A percentile compares a stretch with the other conserved stretches of the same genome.
Evolutionary conservation across 2,113 vertebrate species (phyloP).

Genomic region (Scatophagus argus): DNA sequence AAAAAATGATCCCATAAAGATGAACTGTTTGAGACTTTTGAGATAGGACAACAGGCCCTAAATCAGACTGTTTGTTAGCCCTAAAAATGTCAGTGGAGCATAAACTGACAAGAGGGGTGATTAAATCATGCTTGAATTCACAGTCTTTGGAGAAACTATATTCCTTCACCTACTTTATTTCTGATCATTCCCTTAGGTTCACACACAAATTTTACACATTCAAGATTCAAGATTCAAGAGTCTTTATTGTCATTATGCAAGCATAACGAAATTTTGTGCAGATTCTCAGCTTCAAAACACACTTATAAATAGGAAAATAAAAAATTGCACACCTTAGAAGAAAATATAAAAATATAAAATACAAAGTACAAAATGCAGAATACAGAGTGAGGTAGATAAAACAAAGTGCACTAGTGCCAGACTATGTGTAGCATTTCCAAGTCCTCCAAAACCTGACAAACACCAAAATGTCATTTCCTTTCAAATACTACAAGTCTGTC

Average conservation of each 20-base stretch:
- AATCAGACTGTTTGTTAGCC: slow-evolving; percentile 1
- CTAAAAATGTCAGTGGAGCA: slow-evolving; percentile 18
- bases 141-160: background rate
- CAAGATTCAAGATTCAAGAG: too few species aligned
- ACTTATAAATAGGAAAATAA: too few species aligned
- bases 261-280: too few species aligned
- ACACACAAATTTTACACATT: slow-evolving; percentile 2
- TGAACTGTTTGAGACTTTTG: background rate
- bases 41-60: background rate
- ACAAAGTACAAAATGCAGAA: too few species aligned
- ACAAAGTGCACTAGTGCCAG: too few species aligned
- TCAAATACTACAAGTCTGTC: slow-evolving; percentile 31
- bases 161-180: slow-evolving; percentile 6
- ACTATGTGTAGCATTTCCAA: too few species aligned
- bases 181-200: slow-evolving; percentile 14
- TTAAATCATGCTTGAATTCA: slow-evolving; percentile 20
- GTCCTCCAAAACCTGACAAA: slow-evolving; percentile 38
- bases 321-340: too few species aligned
- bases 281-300: too few species aligned
- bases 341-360: too few species aligned
- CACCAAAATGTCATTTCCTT: slow-evolving; percentile 38
- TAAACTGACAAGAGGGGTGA: background rate
- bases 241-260: too few species aligned
- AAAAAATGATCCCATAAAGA: background rate
- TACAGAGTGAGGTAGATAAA: too few species aligned